These are phyloP conservation scores for Tachysurus vachellii DNA, from an alignment of 2,113 vertebrate species.

Conservation along the genomic window DNA sequence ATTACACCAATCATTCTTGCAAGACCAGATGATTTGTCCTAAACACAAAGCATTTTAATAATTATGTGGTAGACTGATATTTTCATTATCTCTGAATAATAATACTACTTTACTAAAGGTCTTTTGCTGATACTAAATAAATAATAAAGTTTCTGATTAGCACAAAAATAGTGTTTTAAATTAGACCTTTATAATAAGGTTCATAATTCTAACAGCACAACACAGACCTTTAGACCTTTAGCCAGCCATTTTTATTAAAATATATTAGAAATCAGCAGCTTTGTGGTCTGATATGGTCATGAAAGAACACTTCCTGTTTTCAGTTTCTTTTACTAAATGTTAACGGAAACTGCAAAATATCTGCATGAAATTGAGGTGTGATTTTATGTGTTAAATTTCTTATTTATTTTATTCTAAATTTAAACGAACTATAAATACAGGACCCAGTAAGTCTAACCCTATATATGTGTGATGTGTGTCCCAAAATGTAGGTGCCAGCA, in stretches of 20 bases:
- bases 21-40: neutral
- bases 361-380: neutral
- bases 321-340: neutral
- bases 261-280: neutral
- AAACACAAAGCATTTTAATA: neutral
- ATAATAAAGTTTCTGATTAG: neutral
- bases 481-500: no score
- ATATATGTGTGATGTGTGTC: no score
- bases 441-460: neutral
- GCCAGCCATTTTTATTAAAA: neutral
- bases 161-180: neutral
- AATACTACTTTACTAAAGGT: neutral
- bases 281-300: neutral
- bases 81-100: neutral
- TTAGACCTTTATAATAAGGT: neutral
- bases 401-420: neutral
- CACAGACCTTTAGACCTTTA: neutral
- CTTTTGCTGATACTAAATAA: neutral
- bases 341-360: neutral
- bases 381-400: neutral
- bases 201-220: neutral
- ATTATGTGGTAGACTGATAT: neutral
- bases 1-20: neutral
- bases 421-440: neutral
- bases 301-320: constrained; percentile 9